Percentiles rank a stretch among this genome's conserved stretches.
These are phyloP conservation scores for Cantharis rufa DNA, from an alignment of 2,888 invertebrate species.

Conservation along the genomic window DNA sequence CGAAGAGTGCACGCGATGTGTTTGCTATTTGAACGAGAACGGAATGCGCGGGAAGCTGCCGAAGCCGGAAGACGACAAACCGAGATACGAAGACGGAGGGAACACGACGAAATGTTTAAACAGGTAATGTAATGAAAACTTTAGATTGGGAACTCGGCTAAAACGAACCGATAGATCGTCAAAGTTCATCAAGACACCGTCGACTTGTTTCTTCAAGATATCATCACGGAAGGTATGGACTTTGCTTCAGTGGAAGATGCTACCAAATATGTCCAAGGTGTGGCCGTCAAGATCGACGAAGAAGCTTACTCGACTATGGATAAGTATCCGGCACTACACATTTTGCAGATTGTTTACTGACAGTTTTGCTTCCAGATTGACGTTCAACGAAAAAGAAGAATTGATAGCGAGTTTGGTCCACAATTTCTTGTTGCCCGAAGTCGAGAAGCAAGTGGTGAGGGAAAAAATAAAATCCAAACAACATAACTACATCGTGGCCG, in stretches of 20 bases:
- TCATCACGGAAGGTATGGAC: slow-evolving; percentile 65
- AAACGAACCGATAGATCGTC: slow-evolving; percentile 53
- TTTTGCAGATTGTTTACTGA: not conserved
- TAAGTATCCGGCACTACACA: not conserved
- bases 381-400: slow-evolving; percentile 58
- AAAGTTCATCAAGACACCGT: slow-evolving; percentile 66
- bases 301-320: slow-evolving; percentile 40
- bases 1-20: slow-evolving; percentile 78
- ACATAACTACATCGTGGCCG: slow-evolving; percentile 50
- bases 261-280: slow-evolving; percentile 56
- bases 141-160: not conserved
- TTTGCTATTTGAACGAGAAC: slow-evolving; percentile 76
- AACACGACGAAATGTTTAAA: slow-evolving; percentile 82
- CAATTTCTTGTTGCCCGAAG: slow-evolving; percentile 63
- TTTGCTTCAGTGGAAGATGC: slow-evolving; percentile 63
- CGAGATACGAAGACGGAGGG: slow-evolving; percentile 71
- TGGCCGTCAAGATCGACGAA: slow-evolving; percentile 63
- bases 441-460: slow-evolving; percentile 55
- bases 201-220: slow-evolving; percentile 65
- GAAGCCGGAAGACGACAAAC: slow-evolving; percentile 79
- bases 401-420: slow-evolving; percentile 63
- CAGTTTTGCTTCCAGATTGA: not conserved
- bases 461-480: slow-evolving; percentile 52
- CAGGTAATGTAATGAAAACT: slow-evolving; percentile 53
- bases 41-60: slow-evolving; percentile 75